Conservation (phyloP, 1,140 invertebrate species). For the Micrasema minimum region DNA sequence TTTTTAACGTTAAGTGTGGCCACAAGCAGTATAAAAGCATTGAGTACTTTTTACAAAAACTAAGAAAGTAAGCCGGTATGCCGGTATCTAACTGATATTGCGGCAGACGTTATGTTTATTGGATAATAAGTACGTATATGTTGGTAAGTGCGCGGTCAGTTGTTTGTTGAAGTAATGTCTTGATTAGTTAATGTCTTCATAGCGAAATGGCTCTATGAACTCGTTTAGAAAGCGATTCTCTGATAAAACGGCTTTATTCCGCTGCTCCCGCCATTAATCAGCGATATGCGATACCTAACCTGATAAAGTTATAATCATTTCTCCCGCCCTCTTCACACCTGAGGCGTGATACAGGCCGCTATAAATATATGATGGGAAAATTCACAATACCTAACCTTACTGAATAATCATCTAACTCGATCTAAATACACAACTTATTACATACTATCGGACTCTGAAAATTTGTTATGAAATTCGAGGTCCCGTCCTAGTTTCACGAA, state of each 20-base stretch:
- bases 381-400: not conserved
- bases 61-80: too few species aligned
- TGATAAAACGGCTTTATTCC: conserved; percentile 23
- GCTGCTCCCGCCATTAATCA: conserved; percentile 15
- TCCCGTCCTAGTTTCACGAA: not conserved
- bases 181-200: conserved; percentile 8
- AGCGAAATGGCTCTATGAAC: conserved; percentile 13
- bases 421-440: conserved; percentile 23
- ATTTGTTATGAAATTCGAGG: conserved; percentile 28
- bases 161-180: too few species aligned
- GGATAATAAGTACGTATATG: too few species aligned
- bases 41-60: too few species aligned
- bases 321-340: conserved; percentile 18
- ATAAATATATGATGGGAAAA: conserved; percentile 26
- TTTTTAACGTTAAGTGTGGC: too few species aligned
- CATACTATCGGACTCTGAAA: not conserved
- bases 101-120: too few species aligned
- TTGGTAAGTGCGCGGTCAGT: too few species aligned
- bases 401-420: not conserved
- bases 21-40: too few species aligned
- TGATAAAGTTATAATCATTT: conserved; percentile 4
- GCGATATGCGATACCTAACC: conserved; percentile 20
- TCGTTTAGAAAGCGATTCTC: conserved; percentile 32
- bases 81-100: too few species aligned
- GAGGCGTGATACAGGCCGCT: not conserved